Evolutionary conservation across 2,797 vertebrate genomes (phyloP).

Genomic region (Oreochromis grahami): DNA sequence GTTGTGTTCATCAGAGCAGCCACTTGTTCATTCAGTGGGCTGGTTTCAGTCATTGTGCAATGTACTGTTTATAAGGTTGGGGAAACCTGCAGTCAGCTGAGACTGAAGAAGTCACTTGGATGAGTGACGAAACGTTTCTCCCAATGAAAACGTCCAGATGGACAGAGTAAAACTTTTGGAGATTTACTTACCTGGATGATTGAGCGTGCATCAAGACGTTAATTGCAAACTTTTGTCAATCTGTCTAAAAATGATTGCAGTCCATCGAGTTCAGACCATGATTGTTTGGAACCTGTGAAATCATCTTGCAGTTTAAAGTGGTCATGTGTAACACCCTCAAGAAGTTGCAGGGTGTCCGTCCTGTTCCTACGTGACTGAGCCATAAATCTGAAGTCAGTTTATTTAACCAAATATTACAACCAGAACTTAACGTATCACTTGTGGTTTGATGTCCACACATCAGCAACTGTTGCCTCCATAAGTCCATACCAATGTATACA

Average conservation of each 20-base stretch:
- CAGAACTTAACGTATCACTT: not conserved
- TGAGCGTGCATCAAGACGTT: not conserved
- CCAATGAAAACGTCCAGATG: not conserved
- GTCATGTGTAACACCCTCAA: not conserved
- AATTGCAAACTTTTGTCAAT: not conserved
- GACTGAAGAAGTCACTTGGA: not conserved
- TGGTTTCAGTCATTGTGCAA: too few species aligned
- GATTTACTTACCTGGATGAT: accelerated
- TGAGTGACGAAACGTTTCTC: not conserved
- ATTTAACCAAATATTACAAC: not conserved
- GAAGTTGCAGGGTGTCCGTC: not conserved
- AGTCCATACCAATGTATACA: not conserved
- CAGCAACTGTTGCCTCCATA: not conserved
- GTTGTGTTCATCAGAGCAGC: not conserved
- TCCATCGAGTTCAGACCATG: not conserved
- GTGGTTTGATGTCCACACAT: not conserved
- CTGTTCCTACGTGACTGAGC: accelerated
- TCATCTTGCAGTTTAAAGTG: not conserved
- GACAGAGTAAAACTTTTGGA: accelerated
- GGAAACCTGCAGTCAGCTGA: too few species aligned
- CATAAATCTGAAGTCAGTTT: not conserved
- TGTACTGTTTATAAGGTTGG: too few species aligned
- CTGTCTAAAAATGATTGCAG: not conserved
- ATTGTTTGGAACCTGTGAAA: accelerated
- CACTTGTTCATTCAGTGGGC: not conserved